Evolutionary conservation across 2,113 vertebrate genomes (phyloP).

Genomic region (Poeciliopsis prolifica): DNA sequence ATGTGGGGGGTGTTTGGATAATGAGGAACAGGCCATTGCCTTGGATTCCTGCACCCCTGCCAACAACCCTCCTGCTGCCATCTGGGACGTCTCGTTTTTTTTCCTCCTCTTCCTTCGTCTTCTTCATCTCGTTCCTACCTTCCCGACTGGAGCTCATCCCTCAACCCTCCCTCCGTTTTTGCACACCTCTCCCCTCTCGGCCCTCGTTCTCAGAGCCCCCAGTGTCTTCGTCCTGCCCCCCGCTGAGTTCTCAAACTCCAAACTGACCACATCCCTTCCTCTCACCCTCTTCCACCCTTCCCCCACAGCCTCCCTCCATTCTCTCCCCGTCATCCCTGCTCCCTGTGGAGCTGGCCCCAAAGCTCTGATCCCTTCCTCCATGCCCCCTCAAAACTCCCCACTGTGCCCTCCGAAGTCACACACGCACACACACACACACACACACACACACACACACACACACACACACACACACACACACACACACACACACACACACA

Average conservation of each 20-base stretch:
- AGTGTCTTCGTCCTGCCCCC: slow-evolving; percentile 53
- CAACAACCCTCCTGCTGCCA: slow-evolving; percentile 42
- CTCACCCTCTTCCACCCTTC: slow-evolving; percentile 57
- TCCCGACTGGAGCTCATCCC: slow-evolving; percentile 45
- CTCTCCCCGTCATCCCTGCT: slow-evolving; percentile 71
- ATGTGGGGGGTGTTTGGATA: slow-evolving; percentile 57
- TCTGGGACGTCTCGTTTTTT: background rate
- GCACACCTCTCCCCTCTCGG: slow-evolving; percentile 18
- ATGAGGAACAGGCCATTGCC: slow-evolving; percentile 82
- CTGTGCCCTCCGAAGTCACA: slow-evolving; percentile 69
- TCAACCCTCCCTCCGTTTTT: slow-evolving; percentile 33
- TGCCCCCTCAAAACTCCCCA: slow-evolving; percentile 66
- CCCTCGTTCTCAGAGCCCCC: slow-evolving; percentile 31
- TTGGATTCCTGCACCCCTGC: slow-evolving; percentile 76
- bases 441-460: slow-evolving; percentile 55
- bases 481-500: slow-evolving; percentile 67
- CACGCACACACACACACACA: slow-evolving; percentile 48
- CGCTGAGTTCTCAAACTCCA: slow-evolving; percentile 68
- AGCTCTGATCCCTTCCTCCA: slow-evolving; percentile 74
- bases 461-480: slow-evolving; percentile 52
- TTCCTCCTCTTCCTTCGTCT: slow-evolving; percentile 2
- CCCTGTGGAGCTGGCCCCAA: slow-evolving; percentile 75
- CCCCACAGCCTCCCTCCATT: slow-evolving; percentile 59
- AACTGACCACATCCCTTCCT: slow-evolving; percentile 75
- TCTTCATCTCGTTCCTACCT: slow-evolving; percentile 27